phyloP scores from a whole-genome alignment of 2,797 vertebrate genomes.

The Zenarchopterus dispar region DNA sequence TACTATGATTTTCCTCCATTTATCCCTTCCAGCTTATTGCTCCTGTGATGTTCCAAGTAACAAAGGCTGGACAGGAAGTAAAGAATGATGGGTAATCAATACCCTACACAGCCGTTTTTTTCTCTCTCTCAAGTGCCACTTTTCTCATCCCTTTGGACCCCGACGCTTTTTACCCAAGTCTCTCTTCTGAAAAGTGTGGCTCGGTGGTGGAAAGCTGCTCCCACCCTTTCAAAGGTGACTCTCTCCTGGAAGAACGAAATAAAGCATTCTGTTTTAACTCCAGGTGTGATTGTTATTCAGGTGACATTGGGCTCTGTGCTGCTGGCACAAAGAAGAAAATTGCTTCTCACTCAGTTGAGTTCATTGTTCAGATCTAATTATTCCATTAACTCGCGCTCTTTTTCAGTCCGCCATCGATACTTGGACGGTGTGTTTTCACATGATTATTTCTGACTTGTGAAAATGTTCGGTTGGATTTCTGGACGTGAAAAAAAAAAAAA shows the following conservation, averaged over 20 bases:
- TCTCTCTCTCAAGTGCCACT: conserved; percentile 56
- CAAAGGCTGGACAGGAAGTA: conserved; percentile 38
- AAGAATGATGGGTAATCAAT: conserved; percentile 56
- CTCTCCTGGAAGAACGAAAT: conserved; percentile 40
- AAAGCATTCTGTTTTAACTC: conserved; percentile 31
- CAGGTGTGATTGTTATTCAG: conserved; percentile 44
- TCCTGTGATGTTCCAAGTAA: conserved; percentile 36
- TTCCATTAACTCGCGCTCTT: neutral
- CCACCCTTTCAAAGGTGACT: conserved; percentile 45
- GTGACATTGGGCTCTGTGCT: conserved; percentile 17
- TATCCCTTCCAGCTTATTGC: conserved; percentile 31
- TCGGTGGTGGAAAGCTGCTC: conserved; percentile 11
- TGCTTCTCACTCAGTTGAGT: conserved; percentile 11
- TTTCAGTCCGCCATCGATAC: conserved; percentile 7
- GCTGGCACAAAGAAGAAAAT: conserved; percentile 25
- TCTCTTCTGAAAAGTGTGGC: conserved; percentile 14
- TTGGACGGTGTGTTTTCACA: neutral
- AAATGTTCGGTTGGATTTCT: too few species aligned
- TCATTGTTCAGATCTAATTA: conserved; percentile 14
- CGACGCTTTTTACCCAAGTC: conserved; percentile 49
- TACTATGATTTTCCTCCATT: conserved; percentile 32
- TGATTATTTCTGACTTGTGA: too few species aligned
- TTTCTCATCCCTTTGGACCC: conserved; percentile 32
- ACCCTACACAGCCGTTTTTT: neutral
- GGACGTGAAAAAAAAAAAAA: too few species aligned